Evolutionary conservation across 1,140 invertebrate genomes (phyloP), one percentile per base, ranked within the genome.

Genomic region (Pectinophora gossypiella): DNA sequence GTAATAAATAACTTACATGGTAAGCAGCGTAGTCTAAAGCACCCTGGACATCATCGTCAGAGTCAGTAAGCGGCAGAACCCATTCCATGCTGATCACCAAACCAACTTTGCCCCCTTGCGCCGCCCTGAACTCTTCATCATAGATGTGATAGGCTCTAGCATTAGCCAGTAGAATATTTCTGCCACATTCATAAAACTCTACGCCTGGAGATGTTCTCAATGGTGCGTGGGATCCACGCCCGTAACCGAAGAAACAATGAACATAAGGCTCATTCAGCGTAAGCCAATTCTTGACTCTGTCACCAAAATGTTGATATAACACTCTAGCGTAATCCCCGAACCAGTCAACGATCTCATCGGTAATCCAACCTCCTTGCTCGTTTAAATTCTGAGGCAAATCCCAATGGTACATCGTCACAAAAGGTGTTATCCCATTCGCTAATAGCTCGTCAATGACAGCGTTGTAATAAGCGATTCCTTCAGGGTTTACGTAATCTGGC

Each of bases 381-480:
- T 90, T 74, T 0, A 91, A 57, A 1, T 67, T 50, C 22, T 87
- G 76, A 0, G 90, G 90, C 21, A 89, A 60, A 67, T 91, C 90
- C 74, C 84, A 89, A 54, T 90, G 88, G 56, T 88, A 89, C 47
- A 91, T 58, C 0, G 89, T 88, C 5, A 90, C 83, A 35, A 90
- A 62, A 0, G 90, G 89, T 50, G 79, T 67, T 19, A 91, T 89
- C n/a, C 79, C 76, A 27, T 81, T 86, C 1, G 59, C 61, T 9
- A 90, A 49, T 7, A 93, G 64, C 54, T 82, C 88, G 60, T 92
- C 70, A 15, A 93, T 91, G 2, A 93, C 51, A 27, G 84, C 72
- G 53, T 90, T 90, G 60, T 93, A 93, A 61, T 91, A 93, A 6
- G 81, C 60, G 18, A 91, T 75, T 19, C 91, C 91, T 46, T 84